A percentile compares a stretch with the other conserved stretches of the same genome.
Evolutionary conservation across 2,888 invertebrate species (phyloP).

Genomic region (Leptinotarsa juncta): DNA sequence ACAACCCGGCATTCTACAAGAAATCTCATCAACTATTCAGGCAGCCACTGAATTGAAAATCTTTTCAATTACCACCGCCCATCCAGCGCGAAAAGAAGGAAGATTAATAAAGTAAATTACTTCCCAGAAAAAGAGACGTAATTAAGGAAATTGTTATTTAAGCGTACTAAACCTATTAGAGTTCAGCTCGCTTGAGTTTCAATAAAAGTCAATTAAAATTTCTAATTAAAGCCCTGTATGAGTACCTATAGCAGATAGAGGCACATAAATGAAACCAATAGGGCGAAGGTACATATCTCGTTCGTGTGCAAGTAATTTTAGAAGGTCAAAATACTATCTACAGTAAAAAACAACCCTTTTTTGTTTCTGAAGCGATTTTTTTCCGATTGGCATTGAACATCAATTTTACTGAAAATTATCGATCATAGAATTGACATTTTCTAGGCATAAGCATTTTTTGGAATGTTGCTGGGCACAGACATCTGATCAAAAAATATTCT

Average conservation of each 20-base stretch:
- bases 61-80: slow-evolving; percentile 28
- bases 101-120: slow-evolving; percentile 58
- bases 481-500: no score
- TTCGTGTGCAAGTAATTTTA: not conserved
- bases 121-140: slow-evolving; percentile 56
- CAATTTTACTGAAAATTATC: no score
- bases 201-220: slow-evolving; percentile 66
- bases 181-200: slow-evolving; percentile 60
- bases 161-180: slow-evolving; percentile 61
- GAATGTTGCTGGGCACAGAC: no score
- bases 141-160: slow-evolving; percentile 62
- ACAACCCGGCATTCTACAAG: not conserved
- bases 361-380: no score
- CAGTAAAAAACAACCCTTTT: not conserved
- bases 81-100: slow-evolving; percentile 41
- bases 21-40: slow-evolving; percentile 26
- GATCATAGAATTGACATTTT: no score
- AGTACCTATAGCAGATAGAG: slow-evolving; percentile 53
- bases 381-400: no score
- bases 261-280: slow-evolving; percentile 47
- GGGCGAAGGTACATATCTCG: not conserved
- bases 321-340: no score
- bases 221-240: slow-evolving; percentile 65
- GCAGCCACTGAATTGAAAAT: slow-evolving; percentile 27
- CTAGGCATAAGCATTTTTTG: no score